A percentile compares a stretch with the other conserved stretches of the same genome.
Conservation (phyloP, 2,888 invertebrate genomes). For the Dicyrtomina minuta region DNA sequence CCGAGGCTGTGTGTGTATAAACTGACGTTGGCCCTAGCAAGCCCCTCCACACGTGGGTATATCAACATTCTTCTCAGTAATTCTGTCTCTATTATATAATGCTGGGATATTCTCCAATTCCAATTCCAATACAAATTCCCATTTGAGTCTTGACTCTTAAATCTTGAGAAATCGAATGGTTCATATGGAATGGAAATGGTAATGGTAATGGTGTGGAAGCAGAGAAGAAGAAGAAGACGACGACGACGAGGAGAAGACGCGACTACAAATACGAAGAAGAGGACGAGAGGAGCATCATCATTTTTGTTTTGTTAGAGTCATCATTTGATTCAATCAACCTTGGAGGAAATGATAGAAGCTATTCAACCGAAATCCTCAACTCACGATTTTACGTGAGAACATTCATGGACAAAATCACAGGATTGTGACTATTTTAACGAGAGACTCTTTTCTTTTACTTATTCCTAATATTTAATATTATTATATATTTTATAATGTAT, state of each 20-base stretch:
- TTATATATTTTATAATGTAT: too few species aligned
- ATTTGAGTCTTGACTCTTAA: neutral
- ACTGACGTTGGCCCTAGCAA: too few species aligned
- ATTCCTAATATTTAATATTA: neutral
- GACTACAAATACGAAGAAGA: too few species aligned
- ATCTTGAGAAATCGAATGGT: slow-evolving; percentile 13
- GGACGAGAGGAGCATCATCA: too few species aligned
- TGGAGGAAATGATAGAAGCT: slow-evolving; percentile 27
- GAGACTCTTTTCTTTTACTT: neutral
- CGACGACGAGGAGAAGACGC: too few species aligned
- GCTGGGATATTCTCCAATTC: too few species aligned
- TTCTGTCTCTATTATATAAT: neutral
- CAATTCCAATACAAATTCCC: too few species aligned
- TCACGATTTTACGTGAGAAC: slow-evolving; percentile 34
- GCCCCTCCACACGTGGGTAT: too few species aligned
- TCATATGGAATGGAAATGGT: too few species aligned
- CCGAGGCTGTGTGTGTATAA: slow-evolving; percentile 27
- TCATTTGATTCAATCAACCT: slow-evolving; percentile 32
- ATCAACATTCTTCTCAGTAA: neutral
- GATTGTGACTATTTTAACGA: slow-evolving; percentile 29
- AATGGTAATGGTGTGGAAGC: too few species aligned
- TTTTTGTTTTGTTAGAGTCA: slow-evolving; percentile 22
- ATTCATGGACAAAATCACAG: slow-evolving; percentile 30
- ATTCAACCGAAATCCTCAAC: slow-evolving; percentile 30
- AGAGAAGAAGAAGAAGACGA: too few species aligned